phyloP scores from a whole-genome alignment of 2,797 vertebrate species.

The Lates japonicus region DNA sequence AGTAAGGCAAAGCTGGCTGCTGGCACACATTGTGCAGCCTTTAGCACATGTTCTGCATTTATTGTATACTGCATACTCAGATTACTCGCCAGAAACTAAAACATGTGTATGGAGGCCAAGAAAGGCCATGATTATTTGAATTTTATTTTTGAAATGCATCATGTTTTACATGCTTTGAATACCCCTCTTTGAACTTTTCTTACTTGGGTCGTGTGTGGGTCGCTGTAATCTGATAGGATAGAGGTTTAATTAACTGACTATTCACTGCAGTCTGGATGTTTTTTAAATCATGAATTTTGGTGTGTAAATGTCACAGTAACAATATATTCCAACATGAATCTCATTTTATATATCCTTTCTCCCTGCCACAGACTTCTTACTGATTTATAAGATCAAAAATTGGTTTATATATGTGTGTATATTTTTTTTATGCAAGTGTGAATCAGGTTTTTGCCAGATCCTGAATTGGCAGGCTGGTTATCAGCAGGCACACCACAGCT shows the following conservation, averaged over 20 bases:
- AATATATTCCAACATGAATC: slow-evolving; percentile 10
- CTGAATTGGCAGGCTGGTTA: slow-evolving; percentile 58
- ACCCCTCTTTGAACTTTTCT: neutral
- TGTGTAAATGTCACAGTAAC: neutral
- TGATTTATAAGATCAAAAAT: slow-evolving; percentile 13
- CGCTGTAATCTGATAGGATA: neutral
- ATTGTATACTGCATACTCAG: neutral
- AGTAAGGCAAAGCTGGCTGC: slow-evolving; percentile 35
- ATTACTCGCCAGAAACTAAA: neutral
- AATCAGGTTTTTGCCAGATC: slow-evolving; percentile 47
- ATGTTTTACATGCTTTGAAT: neutral
- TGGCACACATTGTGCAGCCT: slow-evolving; percentile 32
- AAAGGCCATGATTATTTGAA: no score
- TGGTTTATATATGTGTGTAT: neutral
- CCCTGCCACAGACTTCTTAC: slow-evolving; percentile 2
- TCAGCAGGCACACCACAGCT: slow-evolving; percentile 55
- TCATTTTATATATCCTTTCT: neutral
- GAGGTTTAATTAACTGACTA: neutral
- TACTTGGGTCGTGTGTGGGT: neutral
- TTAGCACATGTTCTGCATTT: slow-evolving; percentile 16
- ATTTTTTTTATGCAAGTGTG: slow-evolving; percentile 18
- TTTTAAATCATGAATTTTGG: neutral
- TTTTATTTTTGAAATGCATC: neutral
- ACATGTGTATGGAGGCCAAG: slow-evolving; percentile 4
- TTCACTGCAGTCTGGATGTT: neutral